A percentile compares a stretch with the other conserved stretches of the same genome.
Conservation (phyloP, 2,797 vertebrate genomes). For the Hippocampus kuda region DNA sequence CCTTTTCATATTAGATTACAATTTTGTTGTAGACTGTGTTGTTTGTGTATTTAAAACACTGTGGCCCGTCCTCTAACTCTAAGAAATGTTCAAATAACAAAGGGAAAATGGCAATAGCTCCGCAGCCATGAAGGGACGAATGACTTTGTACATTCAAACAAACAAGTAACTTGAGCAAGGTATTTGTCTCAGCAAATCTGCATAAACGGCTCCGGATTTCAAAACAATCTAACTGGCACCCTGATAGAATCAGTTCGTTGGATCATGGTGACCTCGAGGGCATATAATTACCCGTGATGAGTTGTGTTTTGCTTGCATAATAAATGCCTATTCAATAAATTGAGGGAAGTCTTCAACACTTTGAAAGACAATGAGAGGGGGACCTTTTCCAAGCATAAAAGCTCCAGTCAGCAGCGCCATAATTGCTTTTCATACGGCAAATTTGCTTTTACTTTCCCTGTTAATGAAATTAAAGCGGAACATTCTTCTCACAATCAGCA, state of each 20-base stretch:
- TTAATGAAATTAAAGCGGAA: constrained; percentile 97
- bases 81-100: background rate
- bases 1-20: constrained; percentile 19
- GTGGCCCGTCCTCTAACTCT: constrained; percentile 6
- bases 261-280: constrained; percentile 25
- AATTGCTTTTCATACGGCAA: constrained; percentile 98
- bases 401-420: constrained; percentile 84
- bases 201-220: constrained; percentile 5
- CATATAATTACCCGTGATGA: constrained; percentile 34
- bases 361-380: constrained; percentile 39
- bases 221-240: constrained; percentile 12
- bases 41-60: constrained; percentile 41
- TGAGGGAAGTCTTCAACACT: constrained; percentile 20
- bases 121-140: too few relatives aligned
- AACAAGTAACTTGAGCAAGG: background rate
- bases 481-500: constrained; percentile 79
- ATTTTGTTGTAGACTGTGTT: background rate
- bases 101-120: too few relatives aligned
- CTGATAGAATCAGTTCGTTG: constrained; percentile 14
- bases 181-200: background rate
- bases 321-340: constrained; percentile 40
- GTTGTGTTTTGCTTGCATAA: constrained; percentile 30
- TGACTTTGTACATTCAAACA: background rate
- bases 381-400: constrained; percentile 51
- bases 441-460: constrained; percentile 94